These are phyloP conservation scores for Spialia ferax DNA, from an alignment of 2,888 invertebrate genomes.

Conservation along the genomic window DNA sequence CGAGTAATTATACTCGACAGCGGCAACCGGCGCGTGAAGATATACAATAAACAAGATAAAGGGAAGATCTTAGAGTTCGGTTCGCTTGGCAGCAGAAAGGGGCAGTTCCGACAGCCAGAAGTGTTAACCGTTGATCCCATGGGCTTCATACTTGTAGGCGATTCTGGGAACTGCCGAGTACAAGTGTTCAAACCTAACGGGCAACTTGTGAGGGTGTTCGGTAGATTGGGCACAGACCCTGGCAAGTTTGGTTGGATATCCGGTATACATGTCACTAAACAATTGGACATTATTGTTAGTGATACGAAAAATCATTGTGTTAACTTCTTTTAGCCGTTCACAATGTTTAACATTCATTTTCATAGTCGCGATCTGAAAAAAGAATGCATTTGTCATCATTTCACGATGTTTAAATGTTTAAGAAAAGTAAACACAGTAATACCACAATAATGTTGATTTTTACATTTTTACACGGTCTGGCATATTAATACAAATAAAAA, in stretches of 20 bases:
- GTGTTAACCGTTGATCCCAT: conserved; percentile 90
- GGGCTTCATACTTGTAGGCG: conserved; percentile 92
- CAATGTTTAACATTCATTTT: too few species aligned
- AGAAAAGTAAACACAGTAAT: too few species aligned
- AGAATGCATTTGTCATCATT: not conserved
- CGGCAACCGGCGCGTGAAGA: conserved; percentile 90
- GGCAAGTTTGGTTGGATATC: conserved; percentile 90
- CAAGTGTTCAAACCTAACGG: conserved; percentile 92
- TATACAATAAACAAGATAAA: conserved; percentile 83
- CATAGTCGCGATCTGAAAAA: not conserved
- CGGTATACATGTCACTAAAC: conserved; percentile 87
- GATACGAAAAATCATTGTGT: conserved; percentile 86
- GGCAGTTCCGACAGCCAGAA: conserved; percentile 91
- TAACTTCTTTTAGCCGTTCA: conserved; percentile 64
- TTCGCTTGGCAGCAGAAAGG: conserved; percentile 88
- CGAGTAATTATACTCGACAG: conserved; percentile 88
- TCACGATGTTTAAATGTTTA: not conserved
- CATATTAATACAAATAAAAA: too few species aligned
- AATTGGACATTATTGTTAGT: conserved; percentile 87
- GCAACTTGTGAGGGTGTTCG: conserved; percentile 89
- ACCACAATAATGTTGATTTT: too few species aligned
- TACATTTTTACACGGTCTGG: too few species aligned
- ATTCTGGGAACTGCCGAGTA: conserved; percentile 91
- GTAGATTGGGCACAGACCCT: conserved; percentile 77
- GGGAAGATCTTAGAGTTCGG: conserved; percentile 88